Evolutionary conservation across 2,888 invertebrate species (phyloP).

Genomic region (Drosophila gaucha): DNA sequence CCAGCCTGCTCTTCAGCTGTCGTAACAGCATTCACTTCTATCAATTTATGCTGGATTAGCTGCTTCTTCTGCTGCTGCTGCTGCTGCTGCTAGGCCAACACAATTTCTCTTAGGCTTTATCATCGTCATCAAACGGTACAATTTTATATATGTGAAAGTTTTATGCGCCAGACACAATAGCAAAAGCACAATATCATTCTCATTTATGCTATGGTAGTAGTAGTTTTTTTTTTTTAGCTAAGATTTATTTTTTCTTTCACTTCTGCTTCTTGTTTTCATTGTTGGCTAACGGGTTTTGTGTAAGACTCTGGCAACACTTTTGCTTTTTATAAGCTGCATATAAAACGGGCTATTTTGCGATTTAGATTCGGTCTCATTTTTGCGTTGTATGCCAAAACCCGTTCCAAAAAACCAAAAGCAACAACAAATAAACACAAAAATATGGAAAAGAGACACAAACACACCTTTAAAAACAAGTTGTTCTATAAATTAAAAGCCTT

Average conservation of each 20-base stretch:
- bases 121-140: conserved; percentile 64
- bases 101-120: conserved; percentile 50
- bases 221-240: conserved; percentile 45
- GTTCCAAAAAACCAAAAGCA: conserved; percentile 37
- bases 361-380: conserved; percentile 51
- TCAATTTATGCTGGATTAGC: background rate
- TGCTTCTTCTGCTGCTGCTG: background rate
- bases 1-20: background rate
- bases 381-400: conserved; percentile 60
- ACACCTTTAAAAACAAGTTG: conserved; percentile 67
- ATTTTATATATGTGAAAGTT: conserved; percentile 66
- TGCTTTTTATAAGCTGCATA: conserved; percentile 58
- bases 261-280: conserved; percentile 36
- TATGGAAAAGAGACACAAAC: conserved; percentile 39
- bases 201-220: conserved; percentile 38
- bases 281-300: conserved; percentile 63
- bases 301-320: conserved; percentile 67
- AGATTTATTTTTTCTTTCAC: conserved; percentile 53
- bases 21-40: conserved; percentile 37
- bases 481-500: conserved; percentile 64
- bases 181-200: conserved; percentile 51
- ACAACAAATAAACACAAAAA: conserved; percentile 8
- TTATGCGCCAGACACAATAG: conserved; percentile 32
- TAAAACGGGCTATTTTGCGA: conserved; percentile 57
- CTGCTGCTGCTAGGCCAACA: conserved; percentile 42